Percentiles rank a stretch among this genome's conserved stretches.
Evolutionary conservation across 2,888 invertebrate species (phyloP).

Genomic region (Erebia ligea): DNA sequence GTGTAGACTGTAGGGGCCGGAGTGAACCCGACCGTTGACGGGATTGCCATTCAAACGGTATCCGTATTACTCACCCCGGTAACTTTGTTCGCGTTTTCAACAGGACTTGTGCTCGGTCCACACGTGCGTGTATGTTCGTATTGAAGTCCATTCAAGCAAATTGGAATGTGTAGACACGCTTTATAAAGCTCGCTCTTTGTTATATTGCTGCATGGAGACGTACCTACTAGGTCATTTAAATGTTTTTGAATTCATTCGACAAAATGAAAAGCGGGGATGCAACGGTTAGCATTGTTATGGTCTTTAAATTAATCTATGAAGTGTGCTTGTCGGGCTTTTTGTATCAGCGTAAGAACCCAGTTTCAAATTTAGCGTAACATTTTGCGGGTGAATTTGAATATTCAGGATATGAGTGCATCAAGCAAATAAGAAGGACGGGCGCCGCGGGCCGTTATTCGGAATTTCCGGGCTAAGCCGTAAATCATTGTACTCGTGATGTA

Average conservation of each 20-base stretch:
- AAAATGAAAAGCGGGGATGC: too few species aligned
- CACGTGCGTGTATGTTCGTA: not conserved
- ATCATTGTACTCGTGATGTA: conserved; percentile 43
- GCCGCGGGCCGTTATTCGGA: conserved; percentile 16
- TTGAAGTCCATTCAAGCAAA: not conserved
- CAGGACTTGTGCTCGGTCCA: not conserved
- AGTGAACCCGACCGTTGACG: conserved; percentile 3
- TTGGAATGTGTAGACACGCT: not conserved
- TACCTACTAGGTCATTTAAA: too few species aligned
- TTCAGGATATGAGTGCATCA: conserved; percentile 44
- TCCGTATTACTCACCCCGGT: not conserved
- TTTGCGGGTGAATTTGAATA: conserved; percentile 41
- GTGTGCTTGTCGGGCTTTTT: not conserved
- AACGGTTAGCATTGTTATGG: too few species aligned
- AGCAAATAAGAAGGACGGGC: conserved; percentile 45
- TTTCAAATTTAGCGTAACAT: not conserved
- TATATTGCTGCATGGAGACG: not conserved
- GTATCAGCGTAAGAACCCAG: not conserved
- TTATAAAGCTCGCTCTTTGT: not conserved
- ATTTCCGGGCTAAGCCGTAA: conserved; percentile 40
- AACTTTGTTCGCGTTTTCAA: not conserved
- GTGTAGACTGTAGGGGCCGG: conserved; percentile 31
- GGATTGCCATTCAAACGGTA: not conserved
- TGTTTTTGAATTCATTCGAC: too few species aligned
- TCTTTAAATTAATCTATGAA: too few species aligned